Evolutionary conservation across 2,113 vertebrate species (phyloP).

Genomic region (Cygnus atratus): DNA sequence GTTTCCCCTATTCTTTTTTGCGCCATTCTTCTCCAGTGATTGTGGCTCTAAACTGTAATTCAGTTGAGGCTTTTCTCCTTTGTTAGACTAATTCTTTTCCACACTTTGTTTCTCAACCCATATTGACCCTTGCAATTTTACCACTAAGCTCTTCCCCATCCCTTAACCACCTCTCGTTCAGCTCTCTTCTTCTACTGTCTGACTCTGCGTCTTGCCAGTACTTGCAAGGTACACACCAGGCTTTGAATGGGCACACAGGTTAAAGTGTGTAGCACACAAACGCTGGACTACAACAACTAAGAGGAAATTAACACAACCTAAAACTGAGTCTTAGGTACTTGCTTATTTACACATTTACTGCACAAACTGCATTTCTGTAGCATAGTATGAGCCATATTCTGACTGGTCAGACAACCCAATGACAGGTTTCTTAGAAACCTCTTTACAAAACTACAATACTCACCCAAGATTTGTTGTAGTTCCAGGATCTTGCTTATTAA

Average conservation of each 20-base stretch:
- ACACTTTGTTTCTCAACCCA: neutral
- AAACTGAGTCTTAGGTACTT: neutral
- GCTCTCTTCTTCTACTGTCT: neutral
- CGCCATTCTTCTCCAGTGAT: neutral
- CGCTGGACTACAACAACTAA: no score
- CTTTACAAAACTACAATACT: neutral
- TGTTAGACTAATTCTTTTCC: neutral
- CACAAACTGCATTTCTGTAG: neutral
- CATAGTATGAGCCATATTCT: neutral
- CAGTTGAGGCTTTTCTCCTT: neutral
- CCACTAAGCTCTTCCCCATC: neutral
- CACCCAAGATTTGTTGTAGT: neutral
- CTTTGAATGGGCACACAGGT: fast-evolving
- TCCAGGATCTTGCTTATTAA: neutral
- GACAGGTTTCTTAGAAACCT: neutral
- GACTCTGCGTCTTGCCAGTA: neutral
- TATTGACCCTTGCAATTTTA: neutral
- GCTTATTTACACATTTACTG: neutral
- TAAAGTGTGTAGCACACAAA: neutral
- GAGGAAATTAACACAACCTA: neutral
- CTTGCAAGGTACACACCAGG: no score
- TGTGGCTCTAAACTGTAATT: neutral
- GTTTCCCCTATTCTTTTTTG: neutral
- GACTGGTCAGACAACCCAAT: neutral
- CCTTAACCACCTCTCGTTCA: neutral